These are phyloP conservation scores for Drosophila erecta DNA, from an alignment of 1,140 invertebrate genomes.

Conservation along the genomic window DNA sequence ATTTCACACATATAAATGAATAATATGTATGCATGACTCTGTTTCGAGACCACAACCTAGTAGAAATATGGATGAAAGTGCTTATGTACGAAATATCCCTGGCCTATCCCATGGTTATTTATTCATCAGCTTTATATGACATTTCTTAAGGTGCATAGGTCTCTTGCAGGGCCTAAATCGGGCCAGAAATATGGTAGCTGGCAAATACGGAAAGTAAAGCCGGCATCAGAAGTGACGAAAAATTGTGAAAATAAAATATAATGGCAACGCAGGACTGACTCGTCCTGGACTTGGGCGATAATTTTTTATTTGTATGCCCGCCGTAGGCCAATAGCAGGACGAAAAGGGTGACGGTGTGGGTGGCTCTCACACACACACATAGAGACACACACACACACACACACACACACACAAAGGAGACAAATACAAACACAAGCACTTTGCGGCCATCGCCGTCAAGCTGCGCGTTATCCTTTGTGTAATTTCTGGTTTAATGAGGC, in stretches of 20 bases:
- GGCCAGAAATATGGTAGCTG: conserved; percentile 25
- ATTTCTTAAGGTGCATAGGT: not conserved
- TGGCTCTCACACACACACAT: not conserved
- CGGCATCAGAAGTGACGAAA: conserved; percentile 66
- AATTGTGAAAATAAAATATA: conserved; percentile 77
- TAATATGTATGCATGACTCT: too few species aligned
- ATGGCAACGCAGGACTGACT: conserved; percentile 55
- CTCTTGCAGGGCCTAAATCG: conserved; percentile 16
- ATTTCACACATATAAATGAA: too few species aligned
- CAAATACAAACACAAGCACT: conserved; percentile 46
- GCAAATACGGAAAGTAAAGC: conserved; percentile 41
- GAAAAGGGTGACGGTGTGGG: conserved; percentile 25
- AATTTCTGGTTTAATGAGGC: conserved; percentile 81
- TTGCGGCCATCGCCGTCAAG: conserved; percentile 59
- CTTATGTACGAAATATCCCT: too few species aligned
- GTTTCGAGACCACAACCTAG: too few species aligned
- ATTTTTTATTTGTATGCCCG: conserved; percentile 76
- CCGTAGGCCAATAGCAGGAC: conserved; percentile 54
- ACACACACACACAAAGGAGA: conserved; percentile 14
- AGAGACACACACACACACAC: conserved; percentile 5
- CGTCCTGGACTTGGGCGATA: conserved; percentile 68
- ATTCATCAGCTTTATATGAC: too few species aligned
- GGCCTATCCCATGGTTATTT: too few species aligned
- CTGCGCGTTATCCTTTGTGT: conserved; percentile 77
- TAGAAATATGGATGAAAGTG: too few species aligned